A percentile compares a stretch with the other conserved stretches of the same genome.
Evolutionary conservation across 1,140 invertebrate species (phyloP).

Genomic region (Drosophila nigrodunni): DNA sequence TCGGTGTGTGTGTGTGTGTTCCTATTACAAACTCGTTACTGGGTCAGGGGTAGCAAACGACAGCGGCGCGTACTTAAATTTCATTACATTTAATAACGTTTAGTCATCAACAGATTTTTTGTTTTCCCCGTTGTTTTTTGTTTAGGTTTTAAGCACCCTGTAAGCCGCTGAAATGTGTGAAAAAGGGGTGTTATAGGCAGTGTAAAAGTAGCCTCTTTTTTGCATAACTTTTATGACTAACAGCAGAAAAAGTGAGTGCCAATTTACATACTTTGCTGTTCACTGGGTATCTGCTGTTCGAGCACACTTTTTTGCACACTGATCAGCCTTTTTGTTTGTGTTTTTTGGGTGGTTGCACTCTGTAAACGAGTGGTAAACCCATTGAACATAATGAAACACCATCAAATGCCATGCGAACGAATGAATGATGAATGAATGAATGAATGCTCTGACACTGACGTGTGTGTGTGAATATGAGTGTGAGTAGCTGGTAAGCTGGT

Average conservation of each 20-base stretch:
- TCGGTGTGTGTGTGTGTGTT: conserved; percentile 19
- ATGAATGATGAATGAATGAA: conserved; percentile 40
- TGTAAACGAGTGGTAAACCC: conserved; percentile 19
- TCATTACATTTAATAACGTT: conserved; percentile 78
- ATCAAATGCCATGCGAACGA: conserved; percentile 22
- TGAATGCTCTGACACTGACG: conserved; percentile 19
- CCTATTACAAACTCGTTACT: conserved; percentile 54
- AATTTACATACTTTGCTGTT: too few species aligned
- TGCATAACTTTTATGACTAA: too few species aligned
- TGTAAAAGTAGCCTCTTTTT: background rate
- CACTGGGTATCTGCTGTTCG: background rate
- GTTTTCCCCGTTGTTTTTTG: background rate
- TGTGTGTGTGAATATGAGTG: background rate
- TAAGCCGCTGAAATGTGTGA: background rate
- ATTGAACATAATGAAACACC: conserved; percentile 21
- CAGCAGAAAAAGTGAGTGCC: too few species aligned
- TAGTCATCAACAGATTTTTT: conserved; percentile 66
- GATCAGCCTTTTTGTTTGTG: background rate
- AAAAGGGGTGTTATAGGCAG: background rate
- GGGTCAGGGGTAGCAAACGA: conserved; percentile 70
- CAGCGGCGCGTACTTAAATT: conserved; percentile 64
- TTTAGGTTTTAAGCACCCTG: conserved; percentile 8
- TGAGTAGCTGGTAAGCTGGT: conserved; percentile 1
- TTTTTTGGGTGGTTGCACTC: conserved; percentile 20
- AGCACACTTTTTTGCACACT: background rate